Base-by-base conservation (phyloP, 2,797 vertebrate species). In the Onychomys torridus region DNA sequence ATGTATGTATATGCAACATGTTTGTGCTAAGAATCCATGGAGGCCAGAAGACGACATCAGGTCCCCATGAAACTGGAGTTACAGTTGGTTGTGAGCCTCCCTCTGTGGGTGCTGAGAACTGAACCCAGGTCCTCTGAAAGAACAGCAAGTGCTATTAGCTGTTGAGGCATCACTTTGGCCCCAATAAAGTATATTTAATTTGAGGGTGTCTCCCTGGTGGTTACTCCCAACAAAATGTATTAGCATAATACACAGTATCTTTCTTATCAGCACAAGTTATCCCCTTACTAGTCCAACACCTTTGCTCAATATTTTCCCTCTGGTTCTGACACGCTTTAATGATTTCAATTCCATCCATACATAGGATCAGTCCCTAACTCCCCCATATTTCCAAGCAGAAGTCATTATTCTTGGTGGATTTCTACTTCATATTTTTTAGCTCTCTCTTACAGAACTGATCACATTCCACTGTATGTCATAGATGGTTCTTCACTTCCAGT, bases 401-500 rank as follows among this genome's bases (percentile, higher is more conserved):
- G 63, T 63, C 57, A 49, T 55, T 52, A 55, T 46, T 90, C 69
- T 34, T 55, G 29, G 25, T 3, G 29, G 49, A 86, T 93, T 94
- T 93, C 59, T 32, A 49, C 21, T 43, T 34, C 27, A 59, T 52
- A 40, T 57, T 57, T 11, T n/a, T 57, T 75, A 71, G n/a, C 71
- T 95, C 79, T 91, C 29, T 82, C 40, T 86, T 83, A 89, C 4
- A 91, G 67, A 94, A 89, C 5, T 89, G 13, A 67, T 78, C 37
- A 78, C 27, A 49, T 34, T 40, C 14, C 32, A 55, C n/a, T 21
- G 63, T 67, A 49, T 63, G 65, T 65, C 32, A 67, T 16, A 61
- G 69, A 79, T 57, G 6, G 37, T 71, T 83, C 77, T 81, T 91
- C 40, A 29, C 71, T 75, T 95, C 27, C 11, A 71, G 19, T 73